Evolutionary conservation across 1,140 invertebrate genomes (phyloP).

Genomic region (Neodiprion lecontei): DNA sequence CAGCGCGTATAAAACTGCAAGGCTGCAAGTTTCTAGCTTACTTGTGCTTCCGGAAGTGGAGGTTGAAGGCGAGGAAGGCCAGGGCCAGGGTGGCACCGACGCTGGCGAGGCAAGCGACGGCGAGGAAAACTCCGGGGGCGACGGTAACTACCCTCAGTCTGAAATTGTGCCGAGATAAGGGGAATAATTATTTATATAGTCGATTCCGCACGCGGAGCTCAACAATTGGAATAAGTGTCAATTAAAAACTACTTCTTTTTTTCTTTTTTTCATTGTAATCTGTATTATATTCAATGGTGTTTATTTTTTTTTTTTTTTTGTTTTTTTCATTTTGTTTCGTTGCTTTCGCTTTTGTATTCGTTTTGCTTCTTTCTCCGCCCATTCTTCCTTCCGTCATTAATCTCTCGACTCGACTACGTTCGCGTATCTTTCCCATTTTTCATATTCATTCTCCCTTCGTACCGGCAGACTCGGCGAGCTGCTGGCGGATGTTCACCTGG

Average conservation of each 20-base stretch:
- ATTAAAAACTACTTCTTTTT: no score
- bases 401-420: no score
- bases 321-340: no score
- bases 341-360: no score
- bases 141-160: conserved; percentile 77
- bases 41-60: conserved; percentile 87
- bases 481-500: conserved; percentile 77
- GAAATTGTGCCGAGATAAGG: conserved; percentile 42
- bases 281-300: no score
- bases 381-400: no score
- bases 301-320: no score
- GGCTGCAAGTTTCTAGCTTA: conserved; percentile 56
- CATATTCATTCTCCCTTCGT: conserved; percentile 21
- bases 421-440: background rate
- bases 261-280: no score
- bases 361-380: no score
- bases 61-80: conserved; percentile 84
- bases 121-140: conserved; percentile 75
- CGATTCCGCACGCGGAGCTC: background rate
- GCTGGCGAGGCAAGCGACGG: conserved; percentile 72
- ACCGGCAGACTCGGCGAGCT: conserved; percentile 68
- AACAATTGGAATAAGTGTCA: background rate
- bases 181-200: background rate
- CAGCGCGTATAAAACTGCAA: no score
- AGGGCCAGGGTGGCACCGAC: conserved; percentile 80